phyloP scores from a whole-genome alignment of 2,888 invertebrate species.

The Andrena trimmerana region DNA sequence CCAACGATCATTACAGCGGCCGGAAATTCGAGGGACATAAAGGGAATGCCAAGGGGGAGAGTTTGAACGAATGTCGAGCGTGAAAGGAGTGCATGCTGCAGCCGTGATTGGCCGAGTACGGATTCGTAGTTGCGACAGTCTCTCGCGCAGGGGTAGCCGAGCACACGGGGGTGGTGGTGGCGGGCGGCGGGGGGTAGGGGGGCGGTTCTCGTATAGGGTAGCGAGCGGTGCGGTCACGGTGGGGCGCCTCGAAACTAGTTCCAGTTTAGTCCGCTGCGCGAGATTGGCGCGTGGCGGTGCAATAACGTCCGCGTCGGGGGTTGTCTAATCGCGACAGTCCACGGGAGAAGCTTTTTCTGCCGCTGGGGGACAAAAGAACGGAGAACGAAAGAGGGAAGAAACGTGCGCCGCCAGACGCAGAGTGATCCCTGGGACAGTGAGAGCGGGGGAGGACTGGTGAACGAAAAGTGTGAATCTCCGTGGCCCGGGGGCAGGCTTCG shows the following conservation, averaged over 20 bases:
- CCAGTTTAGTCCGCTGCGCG: conserved; percentile 79
- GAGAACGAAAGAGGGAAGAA: conserved; percentile 18
- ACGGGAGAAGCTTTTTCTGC: conserved; percentile 64
- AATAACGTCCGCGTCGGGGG: conserved; percentile 81
- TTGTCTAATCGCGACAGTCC: conserved; percentile 81
- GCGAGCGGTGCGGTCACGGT: conserved; percentile 63
- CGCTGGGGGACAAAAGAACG: conserved; percentile 5
- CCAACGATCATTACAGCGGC: not conserved
- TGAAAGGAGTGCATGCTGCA: conserved; percentile 46
- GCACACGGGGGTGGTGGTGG: conserved; percentile 19
- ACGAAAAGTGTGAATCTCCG: conserved; percentile 35
- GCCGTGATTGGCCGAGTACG: conserved; percentile 58
- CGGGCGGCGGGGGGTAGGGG: conserved; percentile 36
- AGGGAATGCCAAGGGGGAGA: not conserved
- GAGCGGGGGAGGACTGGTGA: conserved; percentile 30
- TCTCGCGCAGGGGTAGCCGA: conserved; percentile 66
- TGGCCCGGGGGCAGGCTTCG: conserved; percentile 3
- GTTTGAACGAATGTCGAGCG: conserved; percentile 13
- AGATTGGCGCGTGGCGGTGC: conserved; percentile 82
- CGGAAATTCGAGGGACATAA: not conserved
- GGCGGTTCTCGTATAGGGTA: conserved; percentile 53
- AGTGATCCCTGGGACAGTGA: conserved; percentile 27
- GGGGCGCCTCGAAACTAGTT: conserved; percentile 77
- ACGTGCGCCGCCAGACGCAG: conserved; percentile 20
- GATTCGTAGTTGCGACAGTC: conserved; percentile 71